A percentile compares a stretch with the other conserved stretches of the same genome.
Evolutionary conservation across 92 coral and sea anemone species (phyloP).

Genomic region (Isaurus tuberculatus): DNA sequence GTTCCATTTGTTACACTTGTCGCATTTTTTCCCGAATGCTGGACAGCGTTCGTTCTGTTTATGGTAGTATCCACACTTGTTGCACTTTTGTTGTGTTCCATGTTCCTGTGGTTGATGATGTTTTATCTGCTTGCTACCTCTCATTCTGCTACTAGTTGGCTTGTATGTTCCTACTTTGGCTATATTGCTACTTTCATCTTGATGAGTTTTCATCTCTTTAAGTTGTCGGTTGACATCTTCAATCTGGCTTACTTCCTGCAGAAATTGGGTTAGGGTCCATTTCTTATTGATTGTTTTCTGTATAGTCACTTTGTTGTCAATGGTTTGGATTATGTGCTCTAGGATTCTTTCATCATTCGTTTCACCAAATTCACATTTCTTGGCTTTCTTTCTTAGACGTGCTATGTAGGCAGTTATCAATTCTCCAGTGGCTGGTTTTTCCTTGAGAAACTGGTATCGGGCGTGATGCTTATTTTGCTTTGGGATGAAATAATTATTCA

Average conservation of each 20-base stretch:
- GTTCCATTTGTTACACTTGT: constrained; percentile 56
- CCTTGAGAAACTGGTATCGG: constrained; percentile 53
- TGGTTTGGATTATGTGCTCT: constrained; percentile 69
- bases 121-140: constrained; percentile 6
- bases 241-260: constrained; percentile 64
- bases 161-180: constrained; percentile 27
- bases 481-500: constrained; percentile 57
- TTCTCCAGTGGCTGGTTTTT: constrained; percentile 42
- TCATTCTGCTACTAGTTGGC: constrained; percentile 17
- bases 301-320: constrained; percentile 52
- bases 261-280: constrained; percentile 65
- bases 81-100: constrained; percentile 23
- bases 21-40: constrained; percentile 63
- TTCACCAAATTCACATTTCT: constrained; percentile 59
- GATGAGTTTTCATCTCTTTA: constrained; percentile 57
- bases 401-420: constrained; percentile 38
- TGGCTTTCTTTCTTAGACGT: constrained; percentile 49
- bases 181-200: constrained; percentile 35
- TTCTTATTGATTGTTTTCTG: constrained; percentile 72
- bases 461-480: constrained; percentile 65
- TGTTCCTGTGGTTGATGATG: constrained; percentile 45
- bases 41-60: constrained; percentile 58
- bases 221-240: constrained; percentile 65
- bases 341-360: constrained; percentile 58
- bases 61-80: constrained; percentile 25